Conservation (phyloP, 2,113 vertebrate species). For the Mesembrinibis cayennensis region DNA sequence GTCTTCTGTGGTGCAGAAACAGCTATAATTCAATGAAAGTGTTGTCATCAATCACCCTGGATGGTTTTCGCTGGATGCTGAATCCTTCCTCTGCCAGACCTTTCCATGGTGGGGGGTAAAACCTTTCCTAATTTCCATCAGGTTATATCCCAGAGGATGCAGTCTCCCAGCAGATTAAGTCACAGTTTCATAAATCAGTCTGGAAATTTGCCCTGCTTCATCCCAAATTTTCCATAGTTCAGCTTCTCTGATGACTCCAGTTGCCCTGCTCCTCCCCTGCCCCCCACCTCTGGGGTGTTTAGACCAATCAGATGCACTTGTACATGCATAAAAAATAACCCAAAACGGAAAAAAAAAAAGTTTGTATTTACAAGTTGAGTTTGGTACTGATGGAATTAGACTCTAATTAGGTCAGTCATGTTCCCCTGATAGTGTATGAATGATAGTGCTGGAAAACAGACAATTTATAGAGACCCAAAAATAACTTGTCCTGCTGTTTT, state of each 20-base stretch:
- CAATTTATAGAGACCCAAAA: constrained; percentile 27
- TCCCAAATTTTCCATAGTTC: background rate
- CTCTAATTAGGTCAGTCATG: constrained; percentile 54
- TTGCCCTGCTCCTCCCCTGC: background rate
- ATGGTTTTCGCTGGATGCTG: background rate
- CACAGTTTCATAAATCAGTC: background rate
- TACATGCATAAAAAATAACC: background rate
- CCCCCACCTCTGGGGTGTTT: background rate
- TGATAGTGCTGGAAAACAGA: constrained; percentile 40
- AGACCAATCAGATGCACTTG: background rate
- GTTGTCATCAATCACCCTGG: background rate
- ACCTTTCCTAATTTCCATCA: background rate
- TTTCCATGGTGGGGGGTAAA: background rate
- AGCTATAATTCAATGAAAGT: background rate
- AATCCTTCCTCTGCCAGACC: background rate
- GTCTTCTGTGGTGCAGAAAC: background rate
- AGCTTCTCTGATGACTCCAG: background rate
- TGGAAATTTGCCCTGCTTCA: background rate
- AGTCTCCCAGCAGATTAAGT: background rate
- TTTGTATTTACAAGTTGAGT: constrained; percentile 1
- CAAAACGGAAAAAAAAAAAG: background rate
- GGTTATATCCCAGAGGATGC: background rate
- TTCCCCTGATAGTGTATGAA: constrained; percentile 49
- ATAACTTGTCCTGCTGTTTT: constrained; percentile 33
- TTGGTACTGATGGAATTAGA: background rate